These are phyloP conservation scores for Nanorana parkeri DNA, from an alignment of 2,113 vertebrate genomes.

Conservation along the genomic window DNA sequence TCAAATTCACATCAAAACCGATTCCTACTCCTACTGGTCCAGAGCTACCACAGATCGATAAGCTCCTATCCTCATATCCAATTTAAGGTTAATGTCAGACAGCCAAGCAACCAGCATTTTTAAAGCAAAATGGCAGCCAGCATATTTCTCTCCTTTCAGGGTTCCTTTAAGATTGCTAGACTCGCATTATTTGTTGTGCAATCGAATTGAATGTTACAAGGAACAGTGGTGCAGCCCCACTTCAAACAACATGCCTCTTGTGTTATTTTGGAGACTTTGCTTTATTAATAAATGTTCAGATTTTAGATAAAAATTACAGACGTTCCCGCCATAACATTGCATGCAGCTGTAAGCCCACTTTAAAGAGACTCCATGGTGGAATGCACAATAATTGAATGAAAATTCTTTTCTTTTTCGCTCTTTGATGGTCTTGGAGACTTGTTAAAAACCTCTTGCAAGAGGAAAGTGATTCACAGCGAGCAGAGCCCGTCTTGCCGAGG, in stretches of 20 bases:
- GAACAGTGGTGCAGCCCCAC: constrained; percentile 44
- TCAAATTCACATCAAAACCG: too few species aligned
- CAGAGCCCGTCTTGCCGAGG: not conserved
- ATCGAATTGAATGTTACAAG: constrained; percentile 34
- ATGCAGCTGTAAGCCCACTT: constrained; percentile 46
- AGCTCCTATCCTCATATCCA: too few species aligned
- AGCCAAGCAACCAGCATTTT: too few species aligned
- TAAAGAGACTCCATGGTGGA: constrained; percentile 42
- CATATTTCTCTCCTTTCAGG: too few species aligned
- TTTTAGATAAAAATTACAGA: constrained; percentile 45
- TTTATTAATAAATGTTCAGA: constrained; percentile 54
- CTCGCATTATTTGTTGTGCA: constrained; percentile 6
- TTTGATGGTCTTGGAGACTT: constrained; percentile 13
- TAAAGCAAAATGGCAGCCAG: too few species aligned
- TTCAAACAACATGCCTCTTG: constrained; percentile 54
- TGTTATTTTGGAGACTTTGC: constrained; percentile 32
- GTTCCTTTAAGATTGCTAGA: not conserved
- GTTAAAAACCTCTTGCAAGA: constrained; percentile 1
- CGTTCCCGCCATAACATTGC: constrained; percentile 47
- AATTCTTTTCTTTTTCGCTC: constrained; percentile 9
- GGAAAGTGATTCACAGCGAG: constrained; percentile 18
- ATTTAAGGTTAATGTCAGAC: too few species aligned
- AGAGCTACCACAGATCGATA: too few species aligned
- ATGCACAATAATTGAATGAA: constrained; percentile 30
- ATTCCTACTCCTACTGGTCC: too few species aligned